Evolutionary conservation across 2,797 vertebrate genomes (phyloP).

Genomic region (Spinus pinus): DNA sequence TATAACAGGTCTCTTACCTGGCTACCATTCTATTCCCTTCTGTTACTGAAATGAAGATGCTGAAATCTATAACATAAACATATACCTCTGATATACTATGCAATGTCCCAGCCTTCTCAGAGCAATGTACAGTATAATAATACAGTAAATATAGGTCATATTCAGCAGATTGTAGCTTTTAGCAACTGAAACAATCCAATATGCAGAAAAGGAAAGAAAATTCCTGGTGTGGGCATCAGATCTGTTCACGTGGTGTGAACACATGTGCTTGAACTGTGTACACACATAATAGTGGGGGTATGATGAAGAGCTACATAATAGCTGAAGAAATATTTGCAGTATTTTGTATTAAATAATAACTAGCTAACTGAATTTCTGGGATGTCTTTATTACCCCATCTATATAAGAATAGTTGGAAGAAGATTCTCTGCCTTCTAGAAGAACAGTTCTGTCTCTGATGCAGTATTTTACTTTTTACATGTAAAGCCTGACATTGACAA

Average conservation of each 20-base stretch:
- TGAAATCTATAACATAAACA: not conserved
- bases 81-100: not conserved
- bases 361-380: not conserved
- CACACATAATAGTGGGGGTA: not conserved
- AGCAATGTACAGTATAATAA: not conserved
- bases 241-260: not conserved
- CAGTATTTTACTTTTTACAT: not conserved
- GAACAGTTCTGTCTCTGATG: not conserved
- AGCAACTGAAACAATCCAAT: not conserved
- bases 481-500: not conserved
- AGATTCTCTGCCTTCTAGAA: not conserved
- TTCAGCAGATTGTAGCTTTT: not conserved
- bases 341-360: not conserved
- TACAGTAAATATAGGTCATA: conserved; percentile 2
- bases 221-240: not conserved
- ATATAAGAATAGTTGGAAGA: not conserved
- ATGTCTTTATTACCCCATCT: not conserved
- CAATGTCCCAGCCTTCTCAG: not conserved
- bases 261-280: not conserved
- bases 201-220: not conserved
- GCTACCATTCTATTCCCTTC: not conserved
- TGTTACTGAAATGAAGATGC: not conserved
- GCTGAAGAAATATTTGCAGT: not conserved
- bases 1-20: not conserved
- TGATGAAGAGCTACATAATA: not conserved